A percentile compares a stretch with the other conserved stretches of the same genome.
Conservation (phyloP, 2,888 invertebrate genomes). For the Ophion obscuratus region DNA sequence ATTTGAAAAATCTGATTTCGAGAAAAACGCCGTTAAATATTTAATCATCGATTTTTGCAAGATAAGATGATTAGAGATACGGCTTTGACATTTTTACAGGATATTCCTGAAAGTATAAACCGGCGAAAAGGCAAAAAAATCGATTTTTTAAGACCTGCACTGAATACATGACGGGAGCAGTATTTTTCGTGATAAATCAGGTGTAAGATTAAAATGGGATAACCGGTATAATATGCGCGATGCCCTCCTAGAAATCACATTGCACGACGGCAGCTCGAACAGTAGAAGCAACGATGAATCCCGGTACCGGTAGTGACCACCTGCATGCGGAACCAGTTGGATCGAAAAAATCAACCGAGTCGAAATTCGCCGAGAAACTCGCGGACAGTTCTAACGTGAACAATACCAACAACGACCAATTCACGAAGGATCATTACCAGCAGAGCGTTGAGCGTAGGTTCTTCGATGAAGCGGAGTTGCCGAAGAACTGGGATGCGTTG, state of each 20-base stretch:
- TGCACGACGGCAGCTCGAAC: conserved; percentile 16
- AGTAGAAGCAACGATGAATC: background rate
- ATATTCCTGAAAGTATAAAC: no score
- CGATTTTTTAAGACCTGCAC: no score
- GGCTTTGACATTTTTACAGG: no score
- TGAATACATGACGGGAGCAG: no score
- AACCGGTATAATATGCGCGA: no score
- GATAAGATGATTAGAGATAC: no score
- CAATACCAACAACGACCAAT: background rate
- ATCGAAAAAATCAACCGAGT: background rate
- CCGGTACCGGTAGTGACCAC: conserved; percentile 22
- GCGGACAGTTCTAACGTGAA: conserved; percentile 7
- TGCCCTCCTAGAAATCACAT: conserved; percentile 5
- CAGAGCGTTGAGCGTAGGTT: conserved; percentile 1
- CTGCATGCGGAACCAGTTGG: background rate
- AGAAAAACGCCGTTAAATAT: no score
- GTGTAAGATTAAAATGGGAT: no score
- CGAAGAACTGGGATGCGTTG: conserved; percentile 55
- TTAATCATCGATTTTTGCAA: no score
- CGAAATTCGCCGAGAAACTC: background rate
- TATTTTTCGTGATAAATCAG: no score
- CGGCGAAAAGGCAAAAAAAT: no score
- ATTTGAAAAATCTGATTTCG: no score
- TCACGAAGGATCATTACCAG: conserved; percentile 3
- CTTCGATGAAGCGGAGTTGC: conserved; percentile 20